A percentile compares a stretch with the other conserved stretches of the same genome.
Evolutionary conservation across 2,113 vertebrate genomes (phyloP).

Genomic region (Lampris megalopsis): DNA sequence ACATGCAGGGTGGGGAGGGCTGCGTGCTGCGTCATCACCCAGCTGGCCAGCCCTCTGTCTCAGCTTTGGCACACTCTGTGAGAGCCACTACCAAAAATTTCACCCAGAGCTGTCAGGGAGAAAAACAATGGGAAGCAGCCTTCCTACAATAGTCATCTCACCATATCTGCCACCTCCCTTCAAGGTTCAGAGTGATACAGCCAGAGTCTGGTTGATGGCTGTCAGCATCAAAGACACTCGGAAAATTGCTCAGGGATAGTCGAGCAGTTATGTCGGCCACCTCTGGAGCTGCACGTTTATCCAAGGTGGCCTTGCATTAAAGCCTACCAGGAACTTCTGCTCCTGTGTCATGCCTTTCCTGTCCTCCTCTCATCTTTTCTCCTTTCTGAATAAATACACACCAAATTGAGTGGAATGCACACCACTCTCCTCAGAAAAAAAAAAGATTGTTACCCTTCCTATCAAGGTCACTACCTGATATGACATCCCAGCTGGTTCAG

Average conservation of each 20-base stretch:
- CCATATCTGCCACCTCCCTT: conserved; percentile 1
- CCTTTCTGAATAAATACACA: no score
- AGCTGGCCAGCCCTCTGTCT: conserved; percentile 11
- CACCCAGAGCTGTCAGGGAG: conserved; percentile 15
- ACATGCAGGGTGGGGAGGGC: background rate
- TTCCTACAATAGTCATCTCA: conserved; percentile 4
- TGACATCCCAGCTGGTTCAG: conserved; percentile 57
- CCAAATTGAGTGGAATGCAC: no score
- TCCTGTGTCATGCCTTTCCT: no score
- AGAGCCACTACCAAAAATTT: conserved; percentile 28
- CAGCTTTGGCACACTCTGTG: conserved; percentile 26
- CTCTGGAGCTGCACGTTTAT: no score
- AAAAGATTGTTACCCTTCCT: background rate
- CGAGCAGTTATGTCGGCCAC: no score
- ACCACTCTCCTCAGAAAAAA: no score
- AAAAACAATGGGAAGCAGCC: conserved; percentile 12
- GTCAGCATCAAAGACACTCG: conserved; percentile 59
- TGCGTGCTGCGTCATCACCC: conserved; percentile 51
- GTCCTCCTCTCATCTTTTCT: no score
- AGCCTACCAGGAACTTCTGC: no score
- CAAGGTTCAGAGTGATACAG: background rate
- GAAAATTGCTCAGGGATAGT: conserved; percentile 18
- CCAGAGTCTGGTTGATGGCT: background rate
- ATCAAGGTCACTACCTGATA: conserved; percentile 75
- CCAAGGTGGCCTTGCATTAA: no score